Evolutionary conservation across 2,797 vertebrate genomes (phyloP), one percentile per base, ranked within the genome.

Genomic region (Siniperca scherzeri): DNA sequence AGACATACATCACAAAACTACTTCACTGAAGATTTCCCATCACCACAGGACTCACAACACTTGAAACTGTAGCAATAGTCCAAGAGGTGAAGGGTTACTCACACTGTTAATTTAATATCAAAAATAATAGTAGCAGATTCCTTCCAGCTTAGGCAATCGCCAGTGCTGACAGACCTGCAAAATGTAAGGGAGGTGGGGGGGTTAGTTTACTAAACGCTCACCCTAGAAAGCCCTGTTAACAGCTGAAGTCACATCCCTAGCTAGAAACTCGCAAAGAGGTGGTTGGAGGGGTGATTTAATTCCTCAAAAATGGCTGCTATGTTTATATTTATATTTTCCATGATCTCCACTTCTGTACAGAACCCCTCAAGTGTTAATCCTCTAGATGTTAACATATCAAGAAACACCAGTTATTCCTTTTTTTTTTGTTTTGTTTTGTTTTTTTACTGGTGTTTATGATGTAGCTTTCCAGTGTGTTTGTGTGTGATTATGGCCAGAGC

Each of bases 301-400:
- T 91, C 85, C 76, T 92, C 84, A 86, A 65, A 72, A 87, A 88
- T 89, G 88, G 93, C 94, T 95, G 93, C 92, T 95, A 92, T 91
- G 46, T 90, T 88, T 93, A 83, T 92, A 86, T 92, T 89, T 93
- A 86, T 90, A 25, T 81, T 87, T 87, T 88, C 77, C 75, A 75
- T 55, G 83, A 82, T 84, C 87, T 86, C 85, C 53, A 74, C 86
- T 91, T 92, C 85, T 80, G 42, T 92, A 88, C 87, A 91, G 89
- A 90, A 93, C 84, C 33, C 38, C 10, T 50, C 1, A 38, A 83
- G 86, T 90, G 89, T 91, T 91, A 83, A 80, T 90, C 81, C 36
- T 91, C 7, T 89, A 89, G 85, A 89, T 84, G 9, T 22, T 38
- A 30, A 69, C 6, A n/a, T 74, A 13, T 33, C 16, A 57, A 59